Evolutionary conservation across 2,888 invertebrate species (phyloP).

Genomic region (Julus scanicus): DNA sequence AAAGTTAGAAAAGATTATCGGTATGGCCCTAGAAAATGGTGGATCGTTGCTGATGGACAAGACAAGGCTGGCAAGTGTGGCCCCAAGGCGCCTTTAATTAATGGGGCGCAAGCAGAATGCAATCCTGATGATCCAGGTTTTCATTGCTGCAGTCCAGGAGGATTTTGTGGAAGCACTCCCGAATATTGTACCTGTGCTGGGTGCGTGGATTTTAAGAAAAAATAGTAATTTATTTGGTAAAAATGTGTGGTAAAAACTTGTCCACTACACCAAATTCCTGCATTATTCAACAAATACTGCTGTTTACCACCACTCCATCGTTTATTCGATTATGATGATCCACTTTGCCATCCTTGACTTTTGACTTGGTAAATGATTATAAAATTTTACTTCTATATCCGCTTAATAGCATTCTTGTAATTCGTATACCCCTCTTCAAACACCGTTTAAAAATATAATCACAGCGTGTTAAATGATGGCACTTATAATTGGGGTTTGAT

Average conservation of each 20-base stretch:
- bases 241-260: too few species aligned
- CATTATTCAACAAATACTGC: too few species aligned
- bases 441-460: neutral
- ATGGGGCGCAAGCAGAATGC: neutral
- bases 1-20: neutral
- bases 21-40: neutral
- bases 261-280: too few species aligned
- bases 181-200: neutral
- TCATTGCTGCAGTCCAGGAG: neutral
- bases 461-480: neutral
- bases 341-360: neutral
- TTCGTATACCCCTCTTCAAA: neutral
- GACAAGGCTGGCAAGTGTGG: neutral
- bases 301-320: neutral
- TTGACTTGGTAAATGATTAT: neutral
- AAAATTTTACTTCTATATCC: neutral
- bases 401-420: neutral
- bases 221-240: too few species aligned
- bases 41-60: neutral
- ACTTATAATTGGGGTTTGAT: constrained; percentile 12
- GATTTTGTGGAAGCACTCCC: neutral
- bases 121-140: constrained; percentile 18
- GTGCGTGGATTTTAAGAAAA: neutral
- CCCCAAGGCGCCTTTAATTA: neutral
- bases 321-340: neutral